Evolutionary conservation across 2,797 vertebrate genomes (phyloP).

Genomic region (Falco berigora): DNA sequence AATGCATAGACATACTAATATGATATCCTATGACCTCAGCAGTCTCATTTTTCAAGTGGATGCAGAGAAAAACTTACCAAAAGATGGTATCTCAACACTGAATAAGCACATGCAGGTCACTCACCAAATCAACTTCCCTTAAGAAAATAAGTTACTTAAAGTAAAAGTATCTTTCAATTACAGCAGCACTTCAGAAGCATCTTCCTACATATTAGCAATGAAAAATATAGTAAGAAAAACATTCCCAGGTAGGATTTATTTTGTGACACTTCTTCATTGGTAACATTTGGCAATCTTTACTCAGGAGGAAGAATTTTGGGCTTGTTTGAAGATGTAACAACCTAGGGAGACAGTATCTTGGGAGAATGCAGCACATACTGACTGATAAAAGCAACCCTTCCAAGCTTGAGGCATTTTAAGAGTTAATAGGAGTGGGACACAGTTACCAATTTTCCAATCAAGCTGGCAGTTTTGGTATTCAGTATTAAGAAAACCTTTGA

Average conservation of each 20-base stretch:
- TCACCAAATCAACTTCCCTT: neutral
- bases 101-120: neutral
- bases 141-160: neutral
- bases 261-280: neutral
- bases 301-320: neutral
- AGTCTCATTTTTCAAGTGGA: constrained; percentile 1
- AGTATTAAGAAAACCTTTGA: neutral
- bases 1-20: neutral
- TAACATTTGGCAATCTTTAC: neutral
- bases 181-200: neutral
- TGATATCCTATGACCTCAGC: neutral
- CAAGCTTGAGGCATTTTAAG: neutral
- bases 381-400: neutral
- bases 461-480: neutral
- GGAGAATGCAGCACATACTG: neutral
- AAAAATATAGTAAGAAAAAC: neutral
- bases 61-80: neutral
- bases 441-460: neutral
- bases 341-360: neutral
- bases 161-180: neutral
- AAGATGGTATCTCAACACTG: neutral
- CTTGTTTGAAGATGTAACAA: neutral
- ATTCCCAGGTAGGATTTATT: neutral
- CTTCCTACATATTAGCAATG: neutral
- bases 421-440: neutral